Base-by-base conservation (phyloP, 2,888 invertebrate genomes). In the Volucella zonaria region DNA sequence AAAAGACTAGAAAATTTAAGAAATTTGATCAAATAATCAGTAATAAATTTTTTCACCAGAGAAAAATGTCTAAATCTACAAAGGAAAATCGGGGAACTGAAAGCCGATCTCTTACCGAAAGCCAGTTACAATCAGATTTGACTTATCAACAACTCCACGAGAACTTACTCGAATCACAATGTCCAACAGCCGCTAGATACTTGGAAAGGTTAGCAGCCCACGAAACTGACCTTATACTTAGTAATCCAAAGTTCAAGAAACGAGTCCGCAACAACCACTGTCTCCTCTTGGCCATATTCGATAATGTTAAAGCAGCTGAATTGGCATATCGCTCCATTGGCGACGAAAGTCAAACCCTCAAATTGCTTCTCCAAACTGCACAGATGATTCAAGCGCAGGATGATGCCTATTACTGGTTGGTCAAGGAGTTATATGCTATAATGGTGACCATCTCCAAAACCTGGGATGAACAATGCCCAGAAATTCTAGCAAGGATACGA, bases 271-370 rank as follows among this genome's bases (percentile, higher is more conserved):
- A 83, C 3, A 14, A 89, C 14, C 76, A 62, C 0, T 82, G 87
- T 3, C 67, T 91, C 43, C 83, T 90, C 54, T 82, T 87, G 51
- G 87, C 82, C 2, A 43, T 90, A 23, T 87, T 89, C 10, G 89
- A 90, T 3, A 90, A 89, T 18, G 58, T 89, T 3, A 89, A 87
- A 56, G 70, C 82, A 3, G 90, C 90, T 2, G 91, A 91, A 80
- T 66, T 87, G 31, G 87, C 88, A 0, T 87, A 87, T 12, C 62
- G 85, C n/a, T 14, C 8, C 8, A 9, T 11, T 2, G 47, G n/a
- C 2, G 61, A 76, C n/a, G 12, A 49, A n/a, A 47, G 67, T 3
- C 70, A 86, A 23, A 87, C 89, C 31, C 87, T 89, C 3, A 87
- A 87, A 1, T 73, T 88, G 0, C 87, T 91, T 42, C 87, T 88